Conservation (phyloP, 2,113 vertebrate genomes). For the Ammospiza caudacuta region DNA sequence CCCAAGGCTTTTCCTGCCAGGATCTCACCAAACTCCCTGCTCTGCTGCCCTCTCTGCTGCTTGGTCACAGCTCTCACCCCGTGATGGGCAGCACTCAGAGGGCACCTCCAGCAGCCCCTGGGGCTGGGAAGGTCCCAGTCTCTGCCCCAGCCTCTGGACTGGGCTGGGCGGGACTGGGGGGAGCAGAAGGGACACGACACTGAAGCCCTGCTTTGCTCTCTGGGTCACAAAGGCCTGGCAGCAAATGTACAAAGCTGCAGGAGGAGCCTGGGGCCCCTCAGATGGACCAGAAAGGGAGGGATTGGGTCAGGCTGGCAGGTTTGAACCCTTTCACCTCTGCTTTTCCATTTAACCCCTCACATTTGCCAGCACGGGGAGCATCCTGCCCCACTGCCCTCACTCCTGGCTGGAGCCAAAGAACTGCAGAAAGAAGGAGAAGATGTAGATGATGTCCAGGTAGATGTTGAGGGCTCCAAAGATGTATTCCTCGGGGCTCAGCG, state of each 20-base stretch:
- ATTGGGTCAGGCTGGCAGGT: not conserved
- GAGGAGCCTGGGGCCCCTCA: slow-evolving; percentile 3
- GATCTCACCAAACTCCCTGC: not conserved
- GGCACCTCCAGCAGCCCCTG: not conserved
- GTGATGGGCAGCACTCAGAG: rapidly evolving
- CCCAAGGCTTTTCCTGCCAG: not conserved
- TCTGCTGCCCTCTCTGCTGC: not conserved
- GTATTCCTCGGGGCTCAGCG: slow-evolving; percentile 91
- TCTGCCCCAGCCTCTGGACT: not conserved
- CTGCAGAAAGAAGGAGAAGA: slow-evolving; percentile 93
- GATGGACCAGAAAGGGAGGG: slow-evolving; percentile 11
- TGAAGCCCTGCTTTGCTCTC: slow-evolving; percentile 42
- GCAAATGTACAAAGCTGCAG: slow-evolving; percentile 57
- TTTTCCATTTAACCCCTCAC: not conserved
- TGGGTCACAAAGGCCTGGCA: slow-evolving; percentile 48
- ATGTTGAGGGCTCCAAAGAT: slow-evolving; percentile 94
- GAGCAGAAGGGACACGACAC: slow-evolving; percentile 11
- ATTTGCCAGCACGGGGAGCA: not conserved
- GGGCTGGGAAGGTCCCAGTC: not conserved
- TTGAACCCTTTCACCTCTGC: not conserved
- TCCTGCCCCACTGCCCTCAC: slow-evolving; percentile 55
- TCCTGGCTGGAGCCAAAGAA: slow-evolving; percentile 87
- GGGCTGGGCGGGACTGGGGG: not conserved
- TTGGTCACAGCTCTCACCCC: not conserved
- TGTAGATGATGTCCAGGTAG: slow-evolving; percentile 92